Conservation (phyloP, 30 jellyfish, hydroid and myxozoan genomes). For the Nemopilema nomurai region DNA sequence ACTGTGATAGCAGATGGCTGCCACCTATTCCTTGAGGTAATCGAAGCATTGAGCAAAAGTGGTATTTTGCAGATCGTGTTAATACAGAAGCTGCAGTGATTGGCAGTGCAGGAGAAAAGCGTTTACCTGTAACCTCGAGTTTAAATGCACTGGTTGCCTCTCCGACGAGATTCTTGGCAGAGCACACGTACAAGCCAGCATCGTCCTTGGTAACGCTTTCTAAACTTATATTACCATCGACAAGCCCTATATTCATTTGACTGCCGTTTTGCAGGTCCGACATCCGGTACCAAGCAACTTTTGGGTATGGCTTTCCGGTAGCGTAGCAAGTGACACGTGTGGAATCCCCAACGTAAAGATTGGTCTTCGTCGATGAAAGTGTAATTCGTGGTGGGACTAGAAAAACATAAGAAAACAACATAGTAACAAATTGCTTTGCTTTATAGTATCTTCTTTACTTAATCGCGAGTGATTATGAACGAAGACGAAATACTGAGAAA, state of each 20-base stretch:
- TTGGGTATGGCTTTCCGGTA: constrained; percentile 96
- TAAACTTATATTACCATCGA: constrained; percentile 73
- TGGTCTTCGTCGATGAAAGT: constrained; percentile 46
- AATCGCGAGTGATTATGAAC: too few relatives aligned
- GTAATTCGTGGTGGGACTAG: constrained; percentile 85
- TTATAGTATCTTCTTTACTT: too few relatives aligned
- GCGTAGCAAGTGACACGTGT: constrained; percentile 79
- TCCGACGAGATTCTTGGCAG: constrained; percentile 84
- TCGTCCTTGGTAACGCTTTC: constrained; percentile 67
- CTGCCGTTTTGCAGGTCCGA: constrained; percentile 24
- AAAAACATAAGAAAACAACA: neutral
- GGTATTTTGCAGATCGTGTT: too few relatives aligned
- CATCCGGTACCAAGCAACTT: constrained; percentile 75
- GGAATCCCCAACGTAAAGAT: constrained; percentile 74
- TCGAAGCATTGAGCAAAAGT: too few relatives aligned
- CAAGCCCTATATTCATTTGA: constrained; percentile 33
- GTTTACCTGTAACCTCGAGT: constrained; percentile 79
- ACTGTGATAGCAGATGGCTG: too few relatives aligned
- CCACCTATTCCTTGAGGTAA: too few relatives aligned
- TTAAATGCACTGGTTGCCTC: constrained; percentile 47
- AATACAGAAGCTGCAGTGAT: too few relatives aligned
- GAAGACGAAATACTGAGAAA: too few relatives aligned
- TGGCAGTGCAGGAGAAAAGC: too few relatives aligned
- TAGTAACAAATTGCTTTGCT: too few relatives aligned
- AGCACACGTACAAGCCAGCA: constrained; percentile 84